Evolutionary conservation across 2,797 vertebrate genomes (phyloP).

Genomic region (Sparidentex hasta): DNA sequence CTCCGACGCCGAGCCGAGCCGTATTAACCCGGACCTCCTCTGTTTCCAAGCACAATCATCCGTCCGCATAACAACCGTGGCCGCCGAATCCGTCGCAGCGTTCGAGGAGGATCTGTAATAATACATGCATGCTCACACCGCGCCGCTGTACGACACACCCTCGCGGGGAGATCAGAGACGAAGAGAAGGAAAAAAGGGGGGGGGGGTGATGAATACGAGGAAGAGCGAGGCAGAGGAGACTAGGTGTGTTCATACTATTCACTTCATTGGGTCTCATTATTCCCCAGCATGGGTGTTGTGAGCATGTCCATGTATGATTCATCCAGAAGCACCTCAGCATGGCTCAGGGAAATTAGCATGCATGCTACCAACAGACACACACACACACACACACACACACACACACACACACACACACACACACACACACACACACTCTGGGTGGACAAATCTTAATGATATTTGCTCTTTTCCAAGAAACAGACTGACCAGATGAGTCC

Average conservation of each 20-base stretch:
- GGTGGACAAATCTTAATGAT: constrained; percentile 41
- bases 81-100: constrained; percentile 33
- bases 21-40: constrained; percentile 70
- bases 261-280: constrained; percentile 73
- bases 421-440: constrained; percentile 6
- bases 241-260: constrained; percentile 72
- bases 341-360: constrained; percentile 63
- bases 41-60: constrained; percentile 61
- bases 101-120: constrained; percentile 41
- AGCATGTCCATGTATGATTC: constrained; percentile 71
- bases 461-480: constrained; percentile 43
- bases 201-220: constrained; percentile 38
- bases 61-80: constrained; percentile 48
- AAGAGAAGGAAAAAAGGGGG: background rate
- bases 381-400: constrained; percentile 21
- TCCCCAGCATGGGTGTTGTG: constrained; percentile 62
- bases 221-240: constrained; percentile 24
- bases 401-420: constrained; percentile 27
- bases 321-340: constrained; percentile 61
- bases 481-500: constrained; percentile 48
- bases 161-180: constrained; percentile 59
- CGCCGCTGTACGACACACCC: constrained; percentile 51
- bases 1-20: constrained; percentile 60
- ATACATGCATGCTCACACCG: constrained; percentile 73
- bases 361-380: constrained; percentile 32